Evolutionary conservation across 2,113 vertebrate species (phyloP).

Genomic region (Entelurus aequoreus): DNA sequence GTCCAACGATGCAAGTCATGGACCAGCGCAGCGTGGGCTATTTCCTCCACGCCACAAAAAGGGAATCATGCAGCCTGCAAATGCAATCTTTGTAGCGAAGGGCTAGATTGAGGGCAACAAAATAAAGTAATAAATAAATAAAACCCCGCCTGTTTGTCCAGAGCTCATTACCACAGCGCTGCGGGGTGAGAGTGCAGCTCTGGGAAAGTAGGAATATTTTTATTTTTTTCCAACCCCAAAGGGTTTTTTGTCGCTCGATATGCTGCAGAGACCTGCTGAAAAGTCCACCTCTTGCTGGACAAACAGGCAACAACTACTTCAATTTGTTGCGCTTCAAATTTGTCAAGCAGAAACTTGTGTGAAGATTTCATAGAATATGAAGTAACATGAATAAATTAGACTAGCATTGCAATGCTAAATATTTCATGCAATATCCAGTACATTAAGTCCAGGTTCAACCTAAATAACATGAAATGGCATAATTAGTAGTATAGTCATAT

Average conservation of each 20-base stretch:
- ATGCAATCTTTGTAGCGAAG: conserved; percentile 17
- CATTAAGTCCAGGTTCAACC: no score
- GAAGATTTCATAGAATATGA: no score
- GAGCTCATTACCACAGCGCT: conserved; percentile 5
- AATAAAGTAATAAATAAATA: background rate
- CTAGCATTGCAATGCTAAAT: no score
- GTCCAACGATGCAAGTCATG: background rate
- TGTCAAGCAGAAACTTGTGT: background rate
- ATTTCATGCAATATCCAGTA: no score
- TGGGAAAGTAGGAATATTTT: background rate
- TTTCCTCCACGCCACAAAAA: background rate
- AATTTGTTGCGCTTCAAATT: background rate
- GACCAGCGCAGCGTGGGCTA: conserved; percentile 5
- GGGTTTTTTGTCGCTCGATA: conserved; percentile 1
- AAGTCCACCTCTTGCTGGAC: background rate
- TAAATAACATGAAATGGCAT: no score
- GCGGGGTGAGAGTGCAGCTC: background rate
- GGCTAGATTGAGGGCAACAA: background rate
- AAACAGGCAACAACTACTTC: background rate
- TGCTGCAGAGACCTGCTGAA: background rate
- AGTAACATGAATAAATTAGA: no score
- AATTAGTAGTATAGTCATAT: no score
- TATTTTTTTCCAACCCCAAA: background rate
- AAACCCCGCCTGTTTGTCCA: conserved; percentile 6
- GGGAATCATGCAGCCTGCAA: conserved; percentile 7